These are phyloP conservation scores for Lichenostomus cassidix DNA, from an alignment of 2,113 vertebrate species.

Conservation along the genomic window DNA sequence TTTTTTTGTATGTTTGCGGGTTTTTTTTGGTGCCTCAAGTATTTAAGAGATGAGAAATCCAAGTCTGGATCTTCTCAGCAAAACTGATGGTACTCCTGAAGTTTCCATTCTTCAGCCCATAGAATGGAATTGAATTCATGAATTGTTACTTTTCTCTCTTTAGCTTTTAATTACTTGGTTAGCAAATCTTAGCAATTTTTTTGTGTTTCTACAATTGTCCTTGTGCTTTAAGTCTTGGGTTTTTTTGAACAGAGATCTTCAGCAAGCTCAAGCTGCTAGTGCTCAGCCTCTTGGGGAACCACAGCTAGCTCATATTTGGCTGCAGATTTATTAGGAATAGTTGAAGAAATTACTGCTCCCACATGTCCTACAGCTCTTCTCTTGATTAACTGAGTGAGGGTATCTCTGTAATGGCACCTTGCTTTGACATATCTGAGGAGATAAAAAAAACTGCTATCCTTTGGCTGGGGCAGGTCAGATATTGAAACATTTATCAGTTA, in stretches of 20 bases:
- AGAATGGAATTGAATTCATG: neutral
- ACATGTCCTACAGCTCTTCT: neutral
- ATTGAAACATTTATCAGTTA: neutral
- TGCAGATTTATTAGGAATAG: neutral
- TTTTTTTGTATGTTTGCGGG: too few species aligned
- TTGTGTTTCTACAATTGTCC: neutral
- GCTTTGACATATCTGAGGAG: neutral
- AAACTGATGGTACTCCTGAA: neutral
- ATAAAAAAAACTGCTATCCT: neutral
- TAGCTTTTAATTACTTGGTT: neutral
- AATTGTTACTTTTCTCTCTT: neutral
- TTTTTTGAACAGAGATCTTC: neutral
- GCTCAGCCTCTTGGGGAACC: neutral
- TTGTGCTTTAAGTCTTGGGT: neutral
- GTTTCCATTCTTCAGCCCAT: neutral
- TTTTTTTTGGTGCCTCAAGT: neutral
- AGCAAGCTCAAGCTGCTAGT: neutral
- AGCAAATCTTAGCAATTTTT: neutral
- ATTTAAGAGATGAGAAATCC: neutral
- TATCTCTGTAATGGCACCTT: neutral
- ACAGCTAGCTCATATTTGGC: rapidly evolving
- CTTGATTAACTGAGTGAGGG: neutral
- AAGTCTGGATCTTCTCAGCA: neutral
- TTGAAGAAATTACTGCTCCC: neutral
- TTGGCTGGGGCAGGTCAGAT: rapidly evolving